These are phyloP conservation scores for Pseudomyrmex cubaensis DNA, from an alignment of 1,140 invertebrate species.

Conservation along the genomic window DNA sequence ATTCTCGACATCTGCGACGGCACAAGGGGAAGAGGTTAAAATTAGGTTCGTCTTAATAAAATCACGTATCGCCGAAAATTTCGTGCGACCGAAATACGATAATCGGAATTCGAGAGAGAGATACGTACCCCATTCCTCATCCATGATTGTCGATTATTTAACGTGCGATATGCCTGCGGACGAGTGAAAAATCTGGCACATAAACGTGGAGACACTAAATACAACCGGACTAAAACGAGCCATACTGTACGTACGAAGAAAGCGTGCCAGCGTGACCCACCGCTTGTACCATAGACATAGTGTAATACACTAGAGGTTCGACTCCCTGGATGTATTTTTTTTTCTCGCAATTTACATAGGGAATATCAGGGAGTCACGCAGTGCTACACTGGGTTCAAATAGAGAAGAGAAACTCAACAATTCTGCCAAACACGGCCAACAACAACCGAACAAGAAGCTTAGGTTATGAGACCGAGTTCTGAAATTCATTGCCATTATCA, in stretches of 20 bases:
- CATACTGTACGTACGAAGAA: slow-evolving; percentile 67
- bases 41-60: slow-evolving; percentile 5
- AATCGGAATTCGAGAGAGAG: background rate
- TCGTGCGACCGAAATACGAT: background rate
- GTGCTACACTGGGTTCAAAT: no score
- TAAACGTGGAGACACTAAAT: slow-evolving; percentile 58
- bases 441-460: no score
- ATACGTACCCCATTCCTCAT: slow-evolving; percentile 71
- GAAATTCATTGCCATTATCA: no score
- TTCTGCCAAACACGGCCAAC: no score
- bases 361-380: no score
- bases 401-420: no score
- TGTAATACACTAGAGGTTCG: no score
- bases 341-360: no score
- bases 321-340: no score
- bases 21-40: slow-evolving; percentile 66
- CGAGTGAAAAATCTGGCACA: slow-evolving; percentile 48
- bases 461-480: no score
- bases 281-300: background rate
- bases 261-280: slow-evolving; percentile 58
- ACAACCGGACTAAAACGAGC: slow-evolving; percentile 62
- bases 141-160: slow-evolving; percentile 67
- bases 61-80: background rate
- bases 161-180: slow-evolving; percentile 19
- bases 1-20: slow-evolving; percentile 82